Base-by-base conservation (phyloP, 2,888 invertebrate genomes). In the Camptogramma bilineatum region DNA sequence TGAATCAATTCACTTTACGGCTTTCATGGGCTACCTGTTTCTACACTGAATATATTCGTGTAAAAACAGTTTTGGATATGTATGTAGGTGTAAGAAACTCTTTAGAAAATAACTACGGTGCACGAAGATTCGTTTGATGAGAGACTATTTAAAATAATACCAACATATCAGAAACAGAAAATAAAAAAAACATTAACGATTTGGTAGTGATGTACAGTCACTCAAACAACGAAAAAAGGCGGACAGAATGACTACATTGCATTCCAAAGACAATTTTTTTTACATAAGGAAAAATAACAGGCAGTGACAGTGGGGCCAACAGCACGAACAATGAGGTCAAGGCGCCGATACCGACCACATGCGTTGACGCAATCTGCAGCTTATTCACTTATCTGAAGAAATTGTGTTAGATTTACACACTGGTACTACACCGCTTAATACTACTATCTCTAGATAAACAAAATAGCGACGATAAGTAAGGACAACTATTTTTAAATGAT, bases 291-390 rank as follows among this genome's bases (percentile, higher is more conserved):
- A 77, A 79, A 78, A 74, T 76, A 77, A 68, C 60, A 73, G 77
- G 66, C 68, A 72, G 71, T 74, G 70, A 68, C 60, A 66, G 66
- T 66, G 56, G 54, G 66, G 66, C 65, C 51, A 55, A 58, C 42
- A 18, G 60, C 64, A 68, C 69, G 61, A 58, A 74, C 85, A 90
- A 85, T 80, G 85, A 78, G 91, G 90, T 90, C 91, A 90, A 90
- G 91, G 91, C 85, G 79, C 73, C 77, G 71, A 59, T 63, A 64
- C 71, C 74, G 73, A 56, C 70, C 58, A 56, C 64, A 58, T 59
- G 57, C 62, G 79, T 80, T 86, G 87, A 88, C 88, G 88, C 90
- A 89, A 76, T 72, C 73, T 68, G 69, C 54, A 47, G 46, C 69
- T 68, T 77, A 74, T 75, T 52, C 62, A 60, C 76, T 47, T 48